Percentiles rank a stretch among this genome's conserved stretches.
These are phyloP conservation scores for Anguilla marmorata DNA, from an alignment of 2,797 vertebrate species.

Conservation along the genomic window DNA sequence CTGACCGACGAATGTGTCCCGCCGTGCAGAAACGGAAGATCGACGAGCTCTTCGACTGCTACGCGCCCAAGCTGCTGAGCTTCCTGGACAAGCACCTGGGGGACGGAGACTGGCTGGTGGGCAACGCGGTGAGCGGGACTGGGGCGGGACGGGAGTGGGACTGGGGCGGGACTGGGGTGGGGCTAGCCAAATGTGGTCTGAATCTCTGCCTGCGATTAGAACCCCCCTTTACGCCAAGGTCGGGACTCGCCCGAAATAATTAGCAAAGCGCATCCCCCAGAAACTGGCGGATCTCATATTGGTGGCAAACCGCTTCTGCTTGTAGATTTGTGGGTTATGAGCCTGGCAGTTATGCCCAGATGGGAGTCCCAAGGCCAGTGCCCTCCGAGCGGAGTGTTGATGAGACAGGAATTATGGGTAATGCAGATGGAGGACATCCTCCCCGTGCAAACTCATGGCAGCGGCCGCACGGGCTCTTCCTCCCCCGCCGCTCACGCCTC, in stretches of 20 bases:
- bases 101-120: slow-evolving; percentile 27
- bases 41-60: slow-evolving; percentile 21
- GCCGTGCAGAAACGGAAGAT: not conserved
- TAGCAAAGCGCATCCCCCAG: not conserved
- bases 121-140: not conserved
- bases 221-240: not conserved
- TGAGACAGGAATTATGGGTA: not conserved
- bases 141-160: too few relatives aligned
- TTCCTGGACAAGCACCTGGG: slow-evolving; percentile 17
- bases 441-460: not conserved
- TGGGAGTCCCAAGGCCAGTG: too few relatives aligned
- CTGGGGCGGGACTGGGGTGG: not conserved
- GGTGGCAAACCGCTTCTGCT: too few relatives aligned
- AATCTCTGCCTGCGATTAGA: not conserved
- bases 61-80: slow-evolving; percentile 1
- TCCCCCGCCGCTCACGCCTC: not conserved
- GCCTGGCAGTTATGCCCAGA: too few relatives aligned
- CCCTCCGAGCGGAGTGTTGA: not conserved
- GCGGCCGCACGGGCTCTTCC: not conserved
- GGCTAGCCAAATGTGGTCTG: not conserved
- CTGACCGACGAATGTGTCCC: not conserved
- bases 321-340: too few relatives aligned
- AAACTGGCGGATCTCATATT: too few relatives aligned
- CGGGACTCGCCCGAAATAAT: not conserved
- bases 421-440: not conserved